Base-by-base conservation (phyloP, 2,888 invertebrate genomes). In the Xanthostigma xanthostigma region DNA sequence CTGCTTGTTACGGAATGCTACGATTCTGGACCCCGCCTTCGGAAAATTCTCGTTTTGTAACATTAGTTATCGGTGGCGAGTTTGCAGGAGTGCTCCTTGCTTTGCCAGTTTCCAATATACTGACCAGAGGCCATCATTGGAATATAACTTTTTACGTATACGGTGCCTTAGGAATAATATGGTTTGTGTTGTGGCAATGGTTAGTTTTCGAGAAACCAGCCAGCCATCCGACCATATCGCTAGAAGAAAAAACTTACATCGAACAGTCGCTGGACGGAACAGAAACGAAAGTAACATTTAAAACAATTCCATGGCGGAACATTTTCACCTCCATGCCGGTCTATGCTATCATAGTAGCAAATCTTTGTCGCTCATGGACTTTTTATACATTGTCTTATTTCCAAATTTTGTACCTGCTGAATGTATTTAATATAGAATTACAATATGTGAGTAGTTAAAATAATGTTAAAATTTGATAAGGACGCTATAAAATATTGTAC, bases 1-100 rank as follows among this genome's bases (percentile, higher is more conserved):
- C 98, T 51, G 95, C 97, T 3, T 97, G 97, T 67, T 98, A 98
- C 65, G 98, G 98, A 58, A 97, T 99, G 60, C 97, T 97, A 97
- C 77, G 97, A 57, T 91, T 91, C 73, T 98, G 97, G 98, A 96
- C 98, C 1, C 98, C 98, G 9, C 97, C 97, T 1, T 64, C 98
- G 63, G 98, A 98, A 69, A 78, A 97, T 51, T 97, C 96, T 8
- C 80, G 94, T 55, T 72, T 98, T 57, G 98, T 97, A n/a, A 98
- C 98, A 0, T 73, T 98, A 50, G 96, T 97, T 1, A 97, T 98
- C 69, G 96, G 96, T 62, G 97, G 97, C 27, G 95, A 95, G 3
- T 98, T 97, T 64, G 96, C 95, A 1, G 97, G 97, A 27, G 92
- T 96, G 44, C 96, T 98, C 50, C 77, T 97, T 53, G 95, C 86